Percentiles rank a stretch among this genome's conserved stretches.
These are phyloP conservation scores for Dryocosmus kuriphilus DNA, from an alignment of 2,888 invertebrate species.

Conservation along the genomic window DNA sequence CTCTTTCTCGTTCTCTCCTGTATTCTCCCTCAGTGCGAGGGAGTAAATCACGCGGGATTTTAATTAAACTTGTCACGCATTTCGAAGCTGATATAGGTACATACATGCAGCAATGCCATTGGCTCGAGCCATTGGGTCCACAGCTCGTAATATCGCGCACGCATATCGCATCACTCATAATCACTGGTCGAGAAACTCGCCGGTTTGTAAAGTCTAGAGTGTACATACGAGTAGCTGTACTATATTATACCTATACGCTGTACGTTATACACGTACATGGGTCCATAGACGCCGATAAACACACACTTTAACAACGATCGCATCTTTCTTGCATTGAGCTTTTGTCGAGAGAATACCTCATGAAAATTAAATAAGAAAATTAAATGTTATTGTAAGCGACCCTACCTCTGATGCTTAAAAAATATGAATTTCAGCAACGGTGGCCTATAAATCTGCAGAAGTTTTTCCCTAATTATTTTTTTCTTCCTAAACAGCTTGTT, in stretches of 20 bases:
- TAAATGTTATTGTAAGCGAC: slow-evolving; percentile 25
- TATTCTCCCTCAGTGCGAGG: slow-evolving; percentile 51
- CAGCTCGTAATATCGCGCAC: slow-evolving; percentile 65
- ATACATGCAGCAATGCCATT: slow-evolving; percentile 58
- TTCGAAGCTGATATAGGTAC: slow-evolving; percentile 67
- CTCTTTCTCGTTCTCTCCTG: slow-evolving; percentile 37
- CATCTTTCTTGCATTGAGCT: not conserved
- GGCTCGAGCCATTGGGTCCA: slow-evolving; percentile 52
- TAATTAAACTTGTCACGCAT: slow-evolving; percentile 75
- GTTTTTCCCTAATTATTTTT: no score
- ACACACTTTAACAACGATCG: not conserved
- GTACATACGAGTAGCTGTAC: not conserved
- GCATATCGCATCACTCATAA: slow-evolving; percentile 72
- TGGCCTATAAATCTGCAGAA: no score
- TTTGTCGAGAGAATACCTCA: slow-evolving; percentile 4
- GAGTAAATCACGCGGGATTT: slow-evolving; percentile 74
- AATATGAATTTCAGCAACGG: no score
- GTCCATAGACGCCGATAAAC: slow-evolving; percentile 49
- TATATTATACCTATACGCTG: not conserved
- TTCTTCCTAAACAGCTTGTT: no score
- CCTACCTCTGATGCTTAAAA: no score
- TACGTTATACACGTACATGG: not conserved
- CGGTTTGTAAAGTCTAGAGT: slow-evolving; percentile 10
- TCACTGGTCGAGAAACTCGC: slow-evolving; percentile 57
- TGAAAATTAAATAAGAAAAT: slow-evolving; percentile 12